Evolutionary conservation across 2,797 vertebrate genomes (phyloP), one percentile per base, ranked within the genome.

Genomic region (Acipenser oxyrinchus): DNA sequence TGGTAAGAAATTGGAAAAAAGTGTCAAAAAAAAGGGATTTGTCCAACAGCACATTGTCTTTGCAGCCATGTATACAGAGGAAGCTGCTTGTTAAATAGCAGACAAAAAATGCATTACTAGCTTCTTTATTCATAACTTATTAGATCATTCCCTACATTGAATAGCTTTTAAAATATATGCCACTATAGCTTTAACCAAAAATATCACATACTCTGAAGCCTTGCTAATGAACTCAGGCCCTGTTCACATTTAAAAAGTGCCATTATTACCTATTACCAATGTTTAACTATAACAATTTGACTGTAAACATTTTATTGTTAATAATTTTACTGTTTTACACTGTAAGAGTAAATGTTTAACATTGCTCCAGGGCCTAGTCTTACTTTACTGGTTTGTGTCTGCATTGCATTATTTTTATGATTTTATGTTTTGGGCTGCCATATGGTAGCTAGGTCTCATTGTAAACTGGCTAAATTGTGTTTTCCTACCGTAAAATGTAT

Each of bases 111-210:
- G 67, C 51, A 70, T 69, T 68, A 9, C 66, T 1, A 66, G 62
- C 75, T 73, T 77, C 81, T 59, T 75, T 80, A 66, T 72, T 78
- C 72, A 68, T 73, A 72, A 77, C 66, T 76, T 10, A 23, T 9
- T 60, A 71, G 13, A 77, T 83, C 73, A 74, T 84, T 75, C 79
- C 71, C 66, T 74, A 74, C 77, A 77, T 80, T 73, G 80, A 81
- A 81, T 78, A 76, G 74, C 37, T 37, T 49, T 63, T 72, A 75
- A 76, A 79, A 73, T 82, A 75, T 76, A 81, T 77, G 72, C 77
- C 70, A 63, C 62, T 37, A 59, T 69, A 72, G 60, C 71, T 69
- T 70, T 66, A 68, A 23, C 67, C 65, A 68, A 62, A 73, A 70
- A 70, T 66, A 75, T 77, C 69, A 78, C 76, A 76, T 63, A 69